Base-by-base conservation (phyloP, 2,113 vertebrate genomes). In the Oriolus oriolus region DNA sequence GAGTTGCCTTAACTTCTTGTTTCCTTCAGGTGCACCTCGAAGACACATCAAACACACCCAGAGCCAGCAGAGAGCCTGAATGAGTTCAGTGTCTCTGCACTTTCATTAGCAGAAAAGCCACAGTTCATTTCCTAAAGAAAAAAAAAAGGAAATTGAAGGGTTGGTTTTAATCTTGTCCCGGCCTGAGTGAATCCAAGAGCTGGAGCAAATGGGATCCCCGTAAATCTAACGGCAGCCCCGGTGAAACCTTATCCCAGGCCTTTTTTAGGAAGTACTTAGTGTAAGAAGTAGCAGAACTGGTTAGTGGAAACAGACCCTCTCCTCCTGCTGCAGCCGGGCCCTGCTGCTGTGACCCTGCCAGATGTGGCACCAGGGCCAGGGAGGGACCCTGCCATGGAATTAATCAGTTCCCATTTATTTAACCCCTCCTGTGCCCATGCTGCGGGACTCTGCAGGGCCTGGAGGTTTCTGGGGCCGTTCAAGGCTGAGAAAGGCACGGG, bases 101-200 rank as follows among this genome's bases (percentile, higher is more conserved):
- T 95, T 96, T 93, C 95, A 96, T 94, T 91, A 95, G 84, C 82
- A 92, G 87, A 91, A 96, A 94, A 96, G 90, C 93, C 91, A 92
- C 82, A 96, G 89, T 97, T 95, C 90, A 96, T 97, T 96, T 96
- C 96, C 94, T 95, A 96, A 81, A 96, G 87, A 65, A 91, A 90
- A 84, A 75, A 93, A 81, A 92, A 90, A 89, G 90, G 93, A 97
- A 95, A 96, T 95, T 89, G 95, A 93, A 92, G 90, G 95, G 90
- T 96, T 95, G 96, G 93, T 97, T 96, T 97, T 96, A 96, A 97
- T 97, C 96, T 96, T 96, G 93, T 96, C 96, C 92, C 1, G 3
- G 93, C 31, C 95, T 90, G 92, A 96, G 90, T 82, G 92, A 95
- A 96, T 96, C 96, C 93, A 93, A 94, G 93, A 87, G 88, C 21